Conservation (phyloP, 2,888 invertebrate genomes). For the Leptinotarsa tumamoca region DNA sequence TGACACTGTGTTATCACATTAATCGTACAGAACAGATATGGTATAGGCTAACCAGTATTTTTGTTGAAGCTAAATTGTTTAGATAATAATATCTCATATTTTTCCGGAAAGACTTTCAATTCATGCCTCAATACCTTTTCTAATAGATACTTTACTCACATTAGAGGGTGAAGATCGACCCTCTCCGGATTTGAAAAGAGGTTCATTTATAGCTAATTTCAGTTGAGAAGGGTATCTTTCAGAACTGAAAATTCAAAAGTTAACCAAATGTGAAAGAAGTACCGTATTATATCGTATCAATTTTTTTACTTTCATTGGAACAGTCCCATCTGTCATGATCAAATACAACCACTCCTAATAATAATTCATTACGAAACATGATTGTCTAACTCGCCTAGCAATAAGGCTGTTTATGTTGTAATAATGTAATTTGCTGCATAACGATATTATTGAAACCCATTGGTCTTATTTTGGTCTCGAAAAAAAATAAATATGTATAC, state of each 20-base stretch:
- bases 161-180: no score
- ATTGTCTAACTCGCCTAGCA: constrained; percentile 3
- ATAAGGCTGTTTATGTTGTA: constrained; percentile 2
- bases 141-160: no score
- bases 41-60: no score
- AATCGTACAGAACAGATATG: no score
- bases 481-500: neutral
- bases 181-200: no score
- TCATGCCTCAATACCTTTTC: no score
- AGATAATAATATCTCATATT: no score
- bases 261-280: neutral
- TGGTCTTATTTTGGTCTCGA: neutral
- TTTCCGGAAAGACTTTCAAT: no score
- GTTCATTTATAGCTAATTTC: no score
- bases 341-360: neutral
- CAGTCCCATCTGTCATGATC: neutral
- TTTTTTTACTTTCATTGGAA: neutral
- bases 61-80: no score
- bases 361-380: neutral
- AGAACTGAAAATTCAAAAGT: neutral
- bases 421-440: neutral
- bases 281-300: neutral
- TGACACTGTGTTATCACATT: no score
- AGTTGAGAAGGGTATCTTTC: no score
- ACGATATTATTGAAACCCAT: neutral